Evolutionary conservation across 2,113 vertebrate genomes (phyloP), one percentile per base, ranked within the genome.

Genomic region (Alligator mississippiensis): DNA sequence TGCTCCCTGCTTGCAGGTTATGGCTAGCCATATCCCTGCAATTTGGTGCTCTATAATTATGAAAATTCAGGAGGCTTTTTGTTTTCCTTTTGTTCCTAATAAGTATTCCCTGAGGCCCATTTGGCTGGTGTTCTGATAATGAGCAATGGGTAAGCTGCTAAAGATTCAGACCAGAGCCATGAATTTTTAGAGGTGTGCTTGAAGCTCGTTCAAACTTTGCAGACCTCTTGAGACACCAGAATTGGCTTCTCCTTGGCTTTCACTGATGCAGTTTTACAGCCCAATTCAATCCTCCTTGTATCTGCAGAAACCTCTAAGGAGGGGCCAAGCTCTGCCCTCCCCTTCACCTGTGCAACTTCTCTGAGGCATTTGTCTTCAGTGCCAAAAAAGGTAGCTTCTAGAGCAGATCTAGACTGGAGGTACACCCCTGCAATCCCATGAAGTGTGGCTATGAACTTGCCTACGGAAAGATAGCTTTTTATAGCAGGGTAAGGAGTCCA

Each of bases 321-420:
- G 0, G 0, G 30, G 57, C 77, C 74, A 76, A 82, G 57, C 77
- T 0, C 0, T 0, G 0, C 47, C 84, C 22, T 19, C 0, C 0
- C 11, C 57, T 77, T 28, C 16, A 14, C 6, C 6, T 25, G 57
- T 57, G 8, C 63, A 54, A 61, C 84, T 25, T 24, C 0, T 0
- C 1, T 19, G 55, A 0, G 2, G 38, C 76, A 74, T 89, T 8
- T 4, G 47, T 57, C 1, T 0, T n/a, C 80, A 27, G 79, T 28
- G 63, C 27, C 27, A 0, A 0, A n/a, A 47, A 78, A 18, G 27
- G 75, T 28, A 0, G 1, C 27, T 1, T 1, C 54, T 47, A 47
- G 47, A 47, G 47, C 47, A 47, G 9, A 47, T 47, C 47, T 9
- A 47, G 9, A 9, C 47, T 9, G 47, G 47, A 47, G 47, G 47